phyloP scores from a whole-genome alignment of 2,113 vertebrate genomes.

The Pardalotus punctatus region DNA sequence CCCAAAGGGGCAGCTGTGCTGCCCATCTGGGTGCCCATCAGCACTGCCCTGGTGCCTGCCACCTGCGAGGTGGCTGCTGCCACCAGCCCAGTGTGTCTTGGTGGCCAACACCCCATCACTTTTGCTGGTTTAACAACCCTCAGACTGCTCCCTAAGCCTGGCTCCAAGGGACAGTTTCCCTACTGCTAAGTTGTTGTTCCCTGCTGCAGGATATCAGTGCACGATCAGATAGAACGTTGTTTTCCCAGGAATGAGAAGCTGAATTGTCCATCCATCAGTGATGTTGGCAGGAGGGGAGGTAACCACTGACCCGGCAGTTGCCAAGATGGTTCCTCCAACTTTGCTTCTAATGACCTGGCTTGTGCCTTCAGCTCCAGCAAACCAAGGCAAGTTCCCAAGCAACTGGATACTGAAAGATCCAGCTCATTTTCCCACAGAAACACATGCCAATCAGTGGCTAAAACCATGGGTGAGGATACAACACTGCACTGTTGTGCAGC shows the following conservation, averaged over 20 bases:
- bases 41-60: not conserved
- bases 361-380: not conserved
- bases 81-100: not conserved
- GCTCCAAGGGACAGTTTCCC: not conserved
- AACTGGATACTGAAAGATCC: not conserved
- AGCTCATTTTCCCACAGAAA: not conserved
- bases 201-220: not conserved
- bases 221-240: not conserved
- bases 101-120: accelerated
- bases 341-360: not conserved
- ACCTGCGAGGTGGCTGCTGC: not conserved
- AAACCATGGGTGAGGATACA: not conserved
- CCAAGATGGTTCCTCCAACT: not conserved
- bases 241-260: not conserved
- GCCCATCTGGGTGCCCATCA: not conserved
- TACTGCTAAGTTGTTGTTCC: not conserved
- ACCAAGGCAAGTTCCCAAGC: not conserved
- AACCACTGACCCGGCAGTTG: not conserved
- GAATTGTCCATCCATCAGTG: accelerated
- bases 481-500: accelerated
- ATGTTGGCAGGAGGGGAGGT: not conserved
- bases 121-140: not conserved
- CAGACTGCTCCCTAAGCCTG: not conserved
- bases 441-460: not conserved
- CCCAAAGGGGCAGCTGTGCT: not conserved